These are phyloP conservation scores for Deilephila porcellus DNA, from an alignment of 2,888 invertebrate genomes.

Conservation along the genomic window DNA sequence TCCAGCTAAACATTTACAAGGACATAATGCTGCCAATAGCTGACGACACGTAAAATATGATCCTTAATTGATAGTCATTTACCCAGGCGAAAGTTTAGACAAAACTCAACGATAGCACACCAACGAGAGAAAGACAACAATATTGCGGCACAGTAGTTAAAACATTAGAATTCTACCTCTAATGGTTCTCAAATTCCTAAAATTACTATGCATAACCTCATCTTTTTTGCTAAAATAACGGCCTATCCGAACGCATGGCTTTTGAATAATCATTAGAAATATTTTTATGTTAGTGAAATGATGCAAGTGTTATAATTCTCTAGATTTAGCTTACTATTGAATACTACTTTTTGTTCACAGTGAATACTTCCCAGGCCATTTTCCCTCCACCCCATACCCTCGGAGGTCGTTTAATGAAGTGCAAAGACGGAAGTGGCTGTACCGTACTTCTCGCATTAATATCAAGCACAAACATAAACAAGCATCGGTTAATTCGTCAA, in stretches of 20 bases:
- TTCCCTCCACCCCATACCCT: neutral
- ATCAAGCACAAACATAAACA: neutral
- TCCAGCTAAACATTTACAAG: neutral
- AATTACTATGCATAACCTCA: neutral
- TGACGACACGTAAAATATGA: neutral
- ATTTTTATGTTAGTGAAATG: no score
- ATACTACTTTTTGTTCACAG: neutral
- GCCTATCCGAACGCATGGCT: no score
- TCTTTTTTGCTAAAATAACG: no score
- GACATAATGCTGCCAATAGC: conserved; percentile 21
- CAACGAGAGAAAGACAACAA: no score
- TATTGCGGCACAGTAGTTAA: no score
- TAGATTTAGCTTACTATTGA: neutral
- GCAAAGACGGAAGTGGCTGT: conserved; percentile 8
- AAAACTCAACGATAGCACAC: no score
- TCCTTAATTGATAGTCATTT: neutral
- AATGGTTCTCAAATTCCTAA: neutral
- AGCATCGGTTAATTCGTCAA: neutral
- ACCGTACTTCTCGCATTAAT: conserved; percentile 5
- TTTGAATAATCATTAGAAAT: no score
- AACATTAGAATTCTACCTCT: no score
- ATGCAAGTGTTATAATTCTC: neutral
- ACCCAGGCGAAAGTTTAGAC: no score
- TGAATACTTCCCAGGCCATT: neutral
- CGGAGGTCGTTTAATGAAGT: neutral